Evolutionary conservation across 2,888 invertebrate species (phyloP).

Genomic region (Lasioglossum morio): DNA sequence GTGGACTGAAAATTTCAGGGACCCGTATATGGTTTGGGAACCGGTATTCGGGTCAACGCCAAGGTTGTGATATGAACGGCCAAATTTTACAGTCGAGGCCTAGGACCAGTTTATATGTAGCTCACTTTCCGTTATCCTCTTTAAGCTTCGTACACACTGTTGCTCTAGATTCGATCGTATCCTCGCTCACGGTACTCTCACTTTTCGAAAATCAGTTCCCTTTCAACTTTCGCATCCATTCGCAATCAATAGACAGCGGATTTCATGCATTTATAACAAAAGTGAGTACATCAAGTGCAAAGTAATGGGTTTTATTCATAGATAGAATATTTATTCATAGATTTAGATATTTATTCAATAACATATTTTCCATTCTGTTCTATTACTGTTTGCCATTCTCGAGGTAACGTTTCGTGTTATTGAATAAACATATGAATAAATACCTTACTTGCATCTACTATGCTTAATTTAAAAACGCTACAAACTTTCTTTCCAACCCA

Average conservation of each 20-base stretch:
- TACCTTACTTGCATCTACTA: too few relatives aligned
- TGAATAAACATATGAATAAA: too few relatives aligned
- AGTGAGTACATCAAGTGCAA: neutral
- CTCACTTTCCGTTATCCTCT: slow-evolving; percentile 40
- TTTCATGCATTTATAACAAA: neutral
- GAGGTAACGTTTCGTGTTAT: too few relatives aligned
- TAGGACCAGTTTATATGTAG: slow-evolving; percentile 30
- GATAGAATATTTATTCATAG: too few relatives aligned
- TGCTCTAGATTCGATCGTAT: neutral
- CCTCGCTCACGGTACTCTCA: neutral
- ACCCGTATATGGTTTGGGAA: neutral
- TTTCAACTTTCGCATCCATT: neutral
- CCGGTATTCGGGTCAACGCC: slow-evolving; percentile 21
- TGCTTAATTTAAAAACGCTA: too few relatives aligned
- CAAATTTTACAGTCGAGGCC: slow-evolving; percentile 31
- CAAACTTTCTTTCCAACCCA: too few relatives aligned
- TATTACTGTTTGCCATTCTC: too few relatives aligned
- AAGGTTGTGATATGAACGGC: slow-evolving; percentile 11
- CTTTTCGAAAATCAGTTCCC: neutral
- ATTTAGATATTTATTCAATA: too few relatives aligned
- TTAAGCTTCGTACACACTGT: slow-evolving; percentile 22
- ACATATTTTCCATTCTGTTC: too few relatives aligned
- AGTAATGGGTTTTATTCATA: neutral
- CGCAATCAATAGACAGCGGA: neutral
- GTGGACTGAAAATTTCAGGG: neutral